Evolutionary conservation across 2,113 vertebrate genomes (phyloP).

Genomic region (Otocyon megalotis): DNA sequence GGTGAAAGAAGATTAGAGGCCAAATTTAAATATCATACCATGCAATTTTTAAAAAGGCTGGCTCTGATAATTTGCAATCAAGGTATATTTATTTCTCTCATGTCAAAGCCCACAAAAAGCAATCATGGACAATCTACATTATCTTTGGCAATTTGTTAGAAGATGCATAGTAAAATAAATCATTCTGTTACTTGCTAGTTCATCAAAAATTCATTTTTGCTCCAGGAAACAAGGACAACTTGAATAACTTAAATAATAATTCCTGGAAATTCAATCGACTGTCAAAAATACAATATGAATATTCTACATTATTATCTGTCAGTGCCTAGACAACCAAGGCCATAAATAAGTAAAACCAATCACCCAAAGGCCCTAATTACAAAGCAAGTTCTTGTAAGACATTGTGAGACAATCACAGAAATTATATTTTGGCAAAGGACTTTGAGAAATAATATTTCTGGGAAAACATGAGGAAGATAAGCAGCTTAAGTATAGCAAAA

Average conservation of each 20-base stretch:
- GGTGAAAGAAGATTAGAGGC: not conserved
- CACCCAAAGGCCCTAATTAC: not conserved
- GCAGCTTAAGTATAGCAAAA: not conserved
- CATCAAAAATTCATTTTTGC: conserved; percentile 27
- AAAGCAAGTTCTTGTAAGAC: not conserved
- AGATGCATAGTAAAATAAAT: not conserved
- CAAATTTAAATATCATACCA: conserved; percentile 42
- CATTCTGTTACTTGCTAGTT: not conserved
- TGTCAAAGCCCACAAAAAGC: not conserved
- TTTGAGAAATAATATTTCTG: conserved; percentile 42
- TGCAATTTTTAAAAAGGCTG: not conserved
- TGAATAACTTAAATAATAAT: conserved; percentile 41
- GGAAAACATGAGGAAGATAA: not conserved
- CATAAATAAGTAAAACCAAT: not conserved
- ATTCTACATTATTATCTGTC: not conserved
- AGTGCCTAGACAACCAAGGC: not conserved
- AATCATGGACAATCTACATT: not conserved
- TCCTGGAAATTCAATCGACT: not conserved
- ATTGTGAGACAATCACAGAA: not conserved
- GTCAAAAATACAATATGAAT: not conserved
- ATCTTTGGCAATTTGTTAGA: not conserved
- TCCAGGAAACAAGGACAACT: conserved; percentile 19
- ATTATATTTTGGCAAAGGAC: not conserved
- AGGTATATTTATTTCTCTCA: conserved; percentile 30
- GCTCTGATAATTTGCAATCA: not conserved